Conservation (phyloP, 2,888 invertebrate species). For the Eulithis testata region DNA sequence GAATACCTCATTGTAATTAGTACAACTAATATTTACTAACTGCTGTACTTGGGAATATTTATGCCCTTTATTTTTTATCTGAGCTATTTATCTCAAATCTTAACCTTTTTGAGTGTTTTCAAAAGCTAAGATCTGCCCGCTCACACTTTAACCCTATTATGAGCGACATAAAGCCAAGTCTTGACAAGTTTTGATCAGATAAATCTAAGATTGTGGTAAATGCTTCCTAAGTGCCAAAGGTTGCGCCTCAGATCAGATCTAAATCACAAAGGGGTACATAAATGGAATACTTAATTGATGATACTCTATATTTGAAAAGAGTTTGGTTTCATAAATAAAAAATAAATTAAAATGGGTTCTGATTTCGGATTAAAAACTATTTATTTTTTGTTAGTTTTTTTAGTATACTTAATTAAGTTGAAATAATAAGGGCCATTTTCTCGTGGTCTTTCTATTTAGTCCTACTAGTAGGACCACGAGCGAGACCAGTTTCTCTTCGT, state of each 20-base stretch:
- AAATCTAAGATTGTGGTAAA: conserved; percentile 59
- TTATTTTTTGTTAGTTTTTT: too few relatives aligned
- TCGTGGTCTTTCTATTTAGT: too few relatives aligned
- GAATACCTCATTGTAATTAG: too few relatives aligned
- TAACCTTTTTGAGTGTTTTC: background rate
- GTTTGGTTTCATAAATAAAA: conserved; percentile 9
- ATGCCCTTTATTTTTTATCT: background rate
- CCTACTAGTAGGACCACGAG: too few relatives aligned
- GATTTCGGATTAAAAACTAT: too few relatives aligned
- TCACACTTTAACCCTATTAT: conserved; percentile 42
- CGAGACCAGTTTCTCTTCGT: too few relatives aligned
- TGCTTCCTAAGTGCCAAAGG: conserved; percentile 59
- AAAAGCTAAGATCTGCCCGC: conserved; percentile 18
- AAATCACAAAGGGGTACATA: conserved; percentile 32
- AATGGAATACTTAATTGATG: conserved; percentile 24
- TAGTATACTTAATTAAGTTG: too few relatives aligned
- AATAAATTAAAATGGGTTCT: too few relatives aligned
- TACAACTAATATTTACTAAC: too few relatives aligned
- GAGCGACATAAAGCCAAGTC: conserved; percentile 48
- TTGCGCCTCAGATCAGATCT: conserved; percentile 56
- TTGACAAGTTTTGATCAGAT: conserved; percentile 79
- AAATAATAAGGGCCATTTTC: too few relatives aligned
- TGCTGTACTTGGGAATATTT: too few relatives aligned
- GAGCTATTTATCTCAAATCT: background rate
- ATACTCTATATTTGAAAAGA: conserved; percentile 33